Conservation (phyloP, 2,888 invertebrate genomes). For the Phlogophora meticulosa region DNA sequence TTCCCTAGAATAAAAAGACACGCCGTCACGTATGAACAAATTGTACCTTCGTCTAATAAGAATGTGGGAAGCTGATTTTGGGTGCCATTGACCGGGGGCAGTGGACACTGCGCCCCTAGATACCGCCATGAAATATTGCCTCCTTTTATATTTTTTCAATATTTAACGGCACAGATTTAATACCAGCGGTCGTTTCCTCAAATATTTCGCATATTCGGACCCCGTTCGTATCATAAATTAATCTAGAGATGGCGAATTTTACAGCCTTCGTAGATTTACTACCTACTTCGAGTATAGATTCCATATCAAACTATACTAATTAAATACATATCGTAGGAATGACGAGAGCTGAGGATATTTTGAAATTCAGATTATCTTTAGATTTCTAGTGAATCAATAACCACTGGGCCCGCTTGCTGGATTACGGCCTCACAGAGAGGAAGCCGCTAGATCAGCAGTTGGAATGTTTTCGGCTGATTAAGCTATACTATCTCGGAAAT, state of each 20-base stretch:
- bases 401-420: too few species aligned
- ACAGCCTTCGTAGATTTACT: neutral
- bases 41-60: slow-evolving; percentile 62
- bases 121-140: slow-evolving; percentile 28
- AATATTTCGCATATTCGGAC: slow-evolving; percentile 7
- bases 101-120: slow-evolving; percentile 26
- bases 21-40: slow-evolving; percentile 47
- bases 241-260: slow-evolving; percentile 3
- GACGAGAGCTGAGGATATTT: neutral
- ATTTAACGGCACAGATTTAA: slow-evolving; percentile 40
- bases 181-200: slow-evolving; percentile 10
- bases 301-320: neutral
- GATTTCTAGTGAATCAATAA: neutral
- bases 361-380: neutral
- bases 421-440: too few species aligned
- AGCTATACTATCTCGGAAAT: too few species aligned
- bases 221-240: slow-evolving; percentile 21
- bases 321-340: neutral
- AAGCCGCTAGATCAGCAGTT: too few species aligned
- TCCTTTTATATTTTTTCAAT: slow-evolving; percentile 23
- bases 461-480: too few species aligned
- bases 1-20: slow-evolving; percentile 29
- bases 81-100: slow-evolving; percentile 51
- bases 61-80: slow-evolving; percentile 45
- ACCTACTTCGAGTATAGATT: neutral